These are phyloP conservation scores for Lanius collurio DNA, from an alignment of 2,113 vertebrate genomes.

Conservation along the genomic window DNA sequence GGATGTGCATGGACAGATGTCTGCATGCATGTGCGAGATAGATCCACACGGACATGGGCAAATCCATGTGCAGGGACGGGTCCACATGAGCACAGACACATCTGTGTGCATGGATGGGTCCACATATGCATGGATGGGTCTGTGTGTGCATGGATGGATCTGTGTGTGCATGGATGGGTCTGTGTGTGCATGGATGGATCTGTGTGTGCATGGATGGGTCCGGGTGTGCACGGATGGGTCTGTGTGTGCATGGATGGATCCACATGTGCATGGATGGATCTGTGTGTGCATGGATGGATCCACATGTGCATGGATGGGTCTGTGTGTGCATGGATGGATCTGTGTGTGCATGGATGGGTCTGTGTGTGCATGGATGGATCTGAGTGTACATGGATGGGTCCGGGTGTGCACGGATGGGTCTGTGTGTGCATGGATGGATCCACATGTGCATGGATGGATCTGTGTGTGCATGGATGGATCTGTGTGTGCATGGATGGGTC, in stretches of 20 bases:
- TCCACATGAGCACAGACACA: not conserved
- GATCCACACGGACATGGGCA: not conserved
- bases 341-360: rapidly evolving
- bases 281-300: rapidly evolving
- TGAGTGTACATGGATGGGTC: not conserved
- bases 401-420: rapidly evolving
- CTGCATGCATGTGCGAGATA: not conserved
- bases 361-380: too few relatives aligned
- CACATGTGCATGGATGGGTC: rapidly evolving
- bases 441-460: rapidly evolving
- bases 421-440: rapidly evolving
- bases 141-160: not conserved
- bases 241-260: not conserved
- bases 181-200: not conserved
- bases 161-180: rapidly evolving
- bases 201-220: too few relatives aligned
- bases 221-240: too few relatives aligned
- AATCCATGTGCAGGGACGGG: rapidly evolving
- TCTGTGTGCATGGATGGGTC: too few relatives aligned
- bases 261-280: rapidly evolving
- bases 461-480: not conserved
- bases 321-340: not conserved
- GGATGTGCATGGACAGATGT: not conserved
- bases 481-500: too few relatives aligned
- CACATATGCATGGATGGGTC: not conserved